Evolutionary conservation across 2,888 invertebrate species (phyloP).

Genomic region (Chironomus riparius): DNA sequence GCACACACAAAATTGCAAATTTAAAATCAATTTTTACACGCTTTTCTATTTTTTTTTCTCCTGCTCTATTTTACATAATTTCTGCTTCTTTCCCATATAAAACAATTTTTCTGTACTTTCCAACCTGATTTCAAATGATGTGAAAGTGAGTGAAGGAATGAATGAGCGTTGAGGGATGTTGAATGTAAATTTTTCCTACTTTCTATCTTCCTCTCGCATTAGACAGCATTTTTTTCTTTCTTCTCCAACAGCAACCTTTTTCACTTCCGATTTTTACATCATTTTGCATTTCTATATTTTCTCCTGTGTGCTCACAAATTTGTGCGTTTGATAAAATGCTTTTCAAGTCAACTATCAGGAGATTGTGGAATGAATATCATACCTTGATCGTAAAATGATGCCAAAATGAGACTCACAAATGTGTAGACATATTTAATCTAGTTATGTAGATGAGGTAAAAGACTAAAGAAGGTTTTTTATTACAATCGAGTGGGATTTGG

Average conservation of each 20-base stretch:
- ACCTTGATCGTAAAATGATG: no score
- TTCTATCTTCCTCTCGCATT: neutral
- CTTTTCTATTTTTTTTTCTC: neutral
- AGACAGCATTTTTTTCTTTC: neutral
- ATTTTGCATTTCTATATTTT: neutral
- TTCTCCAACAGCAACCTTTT: neutral
- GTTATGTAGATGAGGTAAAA: no score
- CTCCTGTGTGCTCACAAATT: neutral
- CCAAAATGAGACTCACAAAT: no score
- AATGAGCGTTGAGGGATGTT: neutral
- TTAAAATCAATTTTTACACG: conserved; percentile 2
- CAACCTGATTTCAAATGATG: neutral
- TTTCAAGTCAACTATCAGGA: neutral
- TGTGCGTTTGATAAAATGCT: neutral
- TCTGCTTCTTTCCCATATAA: no score
- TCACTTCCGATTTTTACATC: neutral
- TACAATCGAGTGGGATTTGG: no score
- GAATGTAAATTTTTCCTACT: conserved; percentile 1
- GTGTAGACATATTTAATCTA: no score
- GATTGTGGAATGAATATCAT: neutral
- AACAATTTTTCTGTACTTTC: neutral
- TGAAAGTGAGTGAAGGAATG: neutral
- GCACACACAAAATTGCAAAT: neutral
- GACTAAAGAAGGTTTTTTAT: no score
- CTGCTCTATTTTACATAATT: no score